phyloP scores from a whole-genome alignment of 2,113 vertebrate genomes.

The Recurvirostra avosetta region DNA sequence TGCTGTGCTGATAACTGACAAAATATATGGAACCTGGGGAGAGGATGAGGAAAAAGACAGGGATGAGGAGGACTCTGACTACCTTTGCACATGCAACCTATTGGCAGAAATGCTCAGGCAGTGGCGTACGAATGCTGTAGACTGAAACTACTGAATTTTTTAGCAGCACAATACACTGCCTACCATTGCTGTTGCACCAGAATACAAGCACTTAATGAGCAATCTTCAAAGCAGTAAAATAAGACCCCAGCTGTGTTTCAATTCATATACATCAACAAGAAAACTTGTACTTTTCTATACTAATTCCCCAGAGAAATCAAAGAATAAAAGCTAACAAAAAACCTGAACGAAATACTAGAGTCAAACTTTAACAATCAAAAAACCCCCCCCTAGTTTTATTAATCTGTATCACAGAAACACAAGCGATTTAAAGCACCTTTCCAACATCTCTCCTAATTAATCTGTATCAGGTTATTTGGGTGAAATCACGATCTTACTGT shows the following conservation, averaged over 20 bases:
- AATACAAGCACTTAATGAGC: not conserved
- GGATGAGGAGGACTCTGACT: not conserved
- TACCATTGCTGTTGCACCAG: not conserved
- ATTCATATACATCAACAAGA: not conserved
- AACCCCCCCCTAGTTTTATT: not conserved
- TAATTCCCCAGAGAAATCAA: not conserved
- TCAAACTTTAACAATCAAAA: not conserved
- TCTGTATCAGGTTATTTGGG: not conserved
- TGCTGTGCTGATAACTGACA: constrained; percentile 10
- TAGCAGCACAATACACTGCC: not conserved
- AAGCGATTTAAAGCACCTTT: not conserved
- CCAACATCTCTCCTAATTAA: not conserved
- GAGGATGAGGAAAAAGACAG: not conserved
- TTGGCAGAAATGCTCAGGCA: not conserved
- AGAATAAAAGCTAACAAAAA: not conserved
- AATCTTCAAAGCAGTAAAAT: not conserved
- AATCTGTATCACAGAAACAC: not conserved
- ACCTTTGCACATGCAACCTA: not conserved
- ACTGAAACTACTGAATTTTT: constrained; percentile 10
- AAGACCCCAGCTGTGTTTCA: constrained; percentile 1
- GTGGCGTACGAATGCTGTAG: not conserved
- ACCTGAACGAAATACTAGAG: not conserved
- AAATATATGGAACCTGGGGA: not conserved
- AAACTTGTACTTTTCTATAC: not conserved
- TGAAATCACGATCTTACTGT: not conserved